Evolutionary conservation across 2,888 invertebrate species (phyloP), one percentile per base, ranked within the genome.

Genomic region (Athalia circularis): DNA sequence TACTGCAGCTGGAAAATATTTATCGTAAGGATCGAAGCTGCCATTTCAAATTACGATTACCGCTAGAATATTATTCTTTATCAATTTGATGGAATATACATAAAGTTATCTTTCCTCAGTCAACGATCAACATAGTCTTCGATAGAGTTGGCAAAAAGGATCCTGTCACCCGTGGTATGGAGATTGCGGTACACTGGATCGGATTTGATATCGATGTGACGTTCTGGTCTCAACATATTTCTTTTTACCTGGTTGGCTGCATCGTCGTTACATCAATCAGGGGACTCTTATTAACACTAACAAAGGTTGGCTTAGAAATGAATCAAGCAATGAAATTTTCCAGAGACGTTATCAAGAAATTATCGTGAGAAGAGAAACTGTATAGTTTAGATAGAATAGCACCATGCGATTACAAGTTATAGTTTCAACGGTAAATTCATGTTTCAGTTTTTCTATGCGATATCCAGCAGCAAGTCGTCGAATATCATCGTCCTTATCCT

Each of bases 1-100:
- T 99, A 99, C 88, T 99, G 99, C 90, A 92, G 97, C 80, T 99
- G 99, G 97, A 99, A 99, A 92, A 99, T 99, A 89, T 97, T 99
- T 90, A 99, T 99, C 90, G 98, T 98, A 91, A 94, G 96, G 93
- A 81, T 59, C 29, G 29, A 13, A 5, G 68, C 43, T 9, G 4
- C 11, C 0, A 64, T 64, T 43, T 29, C 2, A 29, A 29, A 29
- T 29, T 29, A 29, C 2, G 29, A 29, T 29, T 29, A 2, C 29
- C 29, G 2, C 29, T 29, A 29, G 29, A 29, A 29, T 29, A 29
- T 29, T 29, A 29, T 29, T 29, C 29, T 29, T 2, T 29, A 29
- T 29, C 29, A 2, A 29, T 29, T 29, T 29, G 2, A 29, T 29
- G 29, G 2, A 65, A 59, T 13, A 76, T 7, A 57, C 65, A 68